Percentiles rank a stretch among this genome's conserved stretches.
Conservation (phyloP, 2,888 invertebrate species). For the Lepidocyrtoides sp. region DNA sequence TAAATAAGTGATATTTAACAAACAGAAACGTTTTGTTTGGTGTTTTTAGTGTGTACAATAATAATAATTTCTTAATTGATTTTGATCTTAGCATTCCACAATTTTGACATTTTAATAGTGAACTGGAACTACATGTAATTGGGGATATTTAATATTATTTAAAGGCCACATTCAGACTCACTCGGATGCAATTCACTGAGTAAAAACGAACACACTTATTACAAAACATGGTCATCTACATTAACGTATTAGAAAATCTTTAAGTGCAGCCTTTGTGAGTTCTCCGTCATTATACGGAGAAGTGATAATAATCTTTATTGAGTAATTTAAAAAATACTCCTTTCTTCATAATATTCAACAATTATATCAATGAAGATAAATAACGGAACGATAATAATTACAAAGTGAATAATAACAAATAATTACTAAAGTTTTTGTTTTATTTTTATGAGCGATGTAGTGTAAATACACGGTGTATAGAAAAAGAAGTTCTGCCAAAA, state of each 20-base stretch:
- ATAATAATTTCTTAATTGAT: slow-evolving; percentile 18
- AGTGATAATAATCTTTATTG: slow-evolving; percentile 37
- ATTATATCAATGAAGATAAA: not conserved
- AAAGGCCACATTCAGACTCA: slow-evolving; percentile 81
- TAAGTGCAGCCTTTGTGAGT: slow-evolving; percentile 74
- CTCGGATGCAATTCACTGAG: slow-evolving; percentile 79
- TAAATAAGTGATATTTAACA: not conserved
- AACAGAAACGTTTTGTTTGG: not conserved
- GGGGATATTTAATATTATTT: slow-evolving; percentile 19
- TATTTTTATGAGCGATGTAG: slow-evolving; percentile 16
- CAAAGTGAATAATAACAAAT: not conserved
- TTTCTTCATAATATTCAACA: not conserved
- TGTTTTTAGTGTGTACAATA: not conserved
- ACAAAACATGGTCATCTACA: slow-evolving; percentile 58
- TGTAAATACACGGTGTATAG: not conserved
- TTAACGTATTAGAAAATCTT: slow-evolving; percentile 34
- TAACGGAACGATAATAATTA: not conserved
- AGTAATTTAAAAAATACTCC: slow-evolving; percentile 14
- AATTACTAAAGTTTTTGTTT: not conserved
- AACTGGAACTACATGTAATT: slow-evolving; percentile 8
- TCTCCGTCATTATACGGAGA: slow-evolving; percentile 68
- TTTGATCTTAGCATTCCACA: slow-evolving; percentile 14
- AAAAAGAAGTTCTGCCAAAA: not conserved
- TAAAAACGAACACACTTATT: slow-evolving; percentile 79
- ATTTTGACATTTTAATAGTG: not conserved